Evolutionary conservation across 2,888 invertebrate species (phyloP).

Genomic region (Sarcophaga variegata): DNA sequence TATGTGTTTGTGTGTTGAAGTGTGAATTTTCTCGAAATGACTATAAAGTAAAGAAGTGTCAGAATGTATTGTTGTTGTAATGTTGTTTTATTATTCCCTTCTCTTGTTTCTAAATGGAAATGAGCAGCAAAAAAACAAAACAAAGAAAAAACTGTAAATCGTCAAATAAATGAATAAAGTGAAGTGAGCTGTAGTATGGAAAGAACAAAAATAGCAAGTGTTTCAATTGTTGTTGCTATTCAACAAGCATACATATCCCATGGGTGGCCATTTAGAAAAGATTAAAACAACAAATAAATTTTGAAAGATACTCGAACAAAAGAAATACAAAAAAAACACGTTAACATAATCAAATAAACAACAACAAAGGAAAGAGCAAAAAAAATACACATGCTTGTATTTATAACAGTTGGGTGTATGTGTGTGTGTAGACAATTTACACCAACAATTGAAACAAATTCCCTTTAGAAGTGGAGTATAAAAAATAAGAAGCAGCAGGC

Average conservation of each 20-base stretch:
- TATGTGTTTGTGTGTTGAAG: background rate
- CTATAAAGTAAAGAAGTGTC: background rate
- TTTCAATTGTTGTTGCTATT: background rate
- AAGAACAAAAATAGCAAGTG: background rate
- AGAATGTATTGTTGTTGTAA: slow-evolving; percentile 8
- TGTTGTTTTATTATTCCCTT: too few species aligned
- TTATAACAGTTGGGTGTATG: background rate
- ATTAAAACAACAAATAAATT: slow-evolving; percentile 48
- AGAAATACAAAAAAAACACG: background rate
- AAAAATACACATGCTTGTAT: background rate
- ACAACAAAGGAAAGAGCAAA: slow-evolving; percentile 4
- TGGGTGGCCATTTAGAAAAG: slow-evolving; percentile 41
- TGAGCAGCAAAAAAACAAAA: background rate
- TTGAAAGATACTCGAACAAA: background rate
- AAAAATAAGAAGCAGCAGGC: background rate
- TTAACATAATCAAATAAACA: background rate
- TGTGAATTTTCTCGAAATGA: background rate
- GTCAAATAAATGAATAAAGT: background rate
- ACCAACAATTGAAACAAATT: slow-evolving; percentile 34
- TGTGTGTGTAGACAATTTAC: background rate
- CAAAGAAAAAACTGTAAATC: background rate
- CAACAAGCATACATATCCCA: slow-evolving; percentile 23
- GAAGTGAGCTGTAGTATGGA: background rate
- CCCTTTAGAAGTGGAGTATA: background rate
- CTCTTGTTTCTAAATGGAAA: background rate